A percentile compares a stretch with the other conserved stretches of the same genome.
Evolutionary conservation across 1,140 invertebrate species (phyloP).

Genomic region (Nasonia giraulti): DNA sequence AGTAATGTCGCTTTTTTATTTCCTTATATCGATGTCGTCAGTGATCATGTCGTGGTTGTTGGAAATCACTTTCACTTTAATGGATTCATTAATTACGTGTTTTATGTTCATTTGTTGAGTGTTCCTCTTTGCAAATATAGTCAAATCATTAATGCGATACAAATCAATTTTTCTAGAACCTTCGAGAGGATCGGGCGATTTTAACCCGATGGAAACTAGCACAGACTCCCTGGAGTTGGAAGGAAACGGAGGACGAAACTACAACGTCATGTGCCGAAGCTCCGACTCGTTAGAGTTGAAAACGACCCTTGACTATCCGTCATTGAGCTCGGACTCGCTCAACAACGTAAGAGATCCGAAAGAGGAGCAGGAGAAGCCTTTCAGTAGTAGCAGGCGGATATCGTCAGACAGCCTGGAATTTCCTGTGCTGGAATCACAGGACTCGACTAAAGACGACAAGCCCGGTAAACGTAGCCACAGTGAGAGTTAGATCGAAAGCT

Average conservation of each 20-base stretch:
- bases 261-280: conserved; percentile 68
- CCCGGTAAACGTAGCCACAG: conserved; percentile 11
- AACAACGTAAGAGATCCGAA: conserved; percentile 68
- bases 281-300: conserved; percentile 72
- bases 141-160: not conserved
- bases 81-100: no score
- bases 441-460: conserved; percentile 48
- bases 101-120: no score
- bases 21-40: not conserved
- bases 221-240: conserved; percentile 79
- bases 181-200: conserved; percentile 44
- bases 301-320: conserved; percentile 70
- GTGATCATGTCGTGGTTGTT: not conserved
- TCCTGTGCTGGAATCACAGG: conserved; percentile 63
- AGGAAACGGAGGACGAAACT: conserved; percentile 63
- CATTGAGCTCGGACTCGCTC: conserved; percentile 70
- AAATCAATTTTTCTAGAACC: not conserved
- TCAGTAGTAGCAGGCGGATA: conserved; percentile 65
- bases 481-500: conserved; percentile 27
- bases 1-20: not conserved
- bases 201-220: conserved; percentile 76
- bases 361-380: conserved; percentile 61
- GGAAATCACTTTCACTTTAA: no score
- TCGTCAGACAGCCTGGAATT: conserved; percentile 71
- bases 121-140: no score